Conservation (phyloP, 2,797 vertebrate species). For the Syncerus caffer region DNA sequence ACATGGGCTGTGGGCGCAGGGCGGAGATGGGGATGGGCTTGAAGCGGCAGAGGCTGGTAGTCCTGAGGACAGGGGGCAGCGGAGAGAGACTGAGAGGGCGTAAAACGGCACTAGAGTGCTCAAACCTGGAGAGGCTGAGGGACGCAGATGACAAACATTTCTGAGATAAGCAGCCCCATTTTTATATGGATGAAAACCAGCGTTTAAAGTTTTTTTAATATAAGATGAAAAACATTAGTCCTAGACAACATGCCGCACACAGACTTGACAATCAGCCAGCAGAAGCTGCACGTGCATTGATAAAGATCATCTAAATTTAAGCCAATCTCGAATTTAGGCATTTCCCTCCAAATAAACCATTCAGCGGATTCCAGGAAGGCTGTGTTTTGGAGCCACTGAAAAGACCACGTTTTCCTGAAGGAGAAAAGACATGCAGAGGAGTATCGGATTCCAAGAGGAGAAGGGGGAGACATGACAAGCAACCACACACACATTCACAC, state of each 20-base stretch:
- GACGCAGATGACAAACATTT: not conserved
- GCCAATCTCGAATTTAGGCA: not conserved
- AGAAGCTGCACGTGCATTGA: not conserved
- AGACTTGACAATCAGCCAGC: not conserved
- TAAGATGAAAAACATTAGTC: conserved; percentile 24
- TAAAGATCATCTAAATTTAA: not conserved
- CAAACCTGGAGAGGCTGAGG: not conserved
- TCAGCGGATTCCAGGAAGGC: not conserved
- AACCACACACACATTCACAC: accelerated
- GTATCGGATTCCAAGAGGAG: not conserved
- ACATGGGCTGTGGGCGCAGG: not conserved
- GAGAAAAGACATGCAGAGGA: not conserved
- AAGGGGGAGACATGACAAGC: not conserved
- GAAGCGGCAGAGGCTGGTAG: not conserved
- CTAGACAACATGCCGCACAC: conserved; percentile 9
- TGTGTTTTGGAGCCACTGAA: not conserved
- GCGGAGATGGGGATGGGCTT: not conserved
- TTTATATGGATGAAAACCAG: conserved; percentile 42
- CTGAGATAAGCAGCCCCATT: conserved; percentile 32
- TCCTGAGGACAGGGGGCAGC: not conserved
- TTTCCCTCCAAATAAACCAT: not conserved
- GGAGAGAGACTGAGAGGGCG: not conserved
- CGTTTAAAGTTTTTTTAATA: not conserved
- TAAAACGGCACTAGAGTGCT: not conserved
- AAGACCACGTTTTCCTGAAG: not conserved